phyloP scores from a whole-genome alignment of 1,140 invertebrate genomes.

The Chironomus tepperi region DNA sequence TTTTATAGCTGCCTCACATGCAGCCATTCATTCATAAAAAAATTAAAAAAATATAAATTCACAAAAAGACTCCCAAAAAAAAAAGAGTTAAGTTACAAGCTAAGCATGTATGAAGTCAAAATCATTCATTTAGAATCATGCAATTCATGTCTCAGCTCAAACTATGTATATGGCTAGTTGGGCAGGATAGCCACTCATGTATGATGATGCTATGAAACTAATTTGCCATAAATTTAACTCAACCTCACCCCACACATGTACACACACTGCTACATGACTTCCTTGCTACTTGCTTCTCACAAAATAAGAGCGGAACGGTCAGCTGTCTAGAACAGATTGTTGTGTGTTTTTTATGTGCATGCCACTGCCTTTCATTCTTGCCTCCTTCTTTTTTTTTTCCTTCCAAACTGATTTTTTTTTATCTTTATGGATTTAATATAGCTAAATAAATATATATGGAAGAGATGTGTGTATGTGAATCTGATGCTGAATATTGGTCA shows the following conservation, averaged over 20 bases:
- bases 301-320: conserved; percentile 1
- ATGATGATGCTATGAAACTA: not conserved
- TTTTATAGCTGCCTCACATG: too few relatives aligned
- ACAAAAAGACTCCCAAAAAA: too few relatives aligned
- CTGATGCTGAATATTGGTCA: not conserved
- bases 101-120: not conserved
- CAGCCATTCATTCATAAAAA: too few relatives aligned
- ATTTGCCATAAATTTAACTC: conserved; percentile 1
- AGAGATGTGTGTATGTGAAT: not conserved
- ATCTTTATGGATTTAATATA: too few relatives aligned
- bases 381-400: not conserved
- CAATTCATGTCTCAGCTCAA: not conserved
- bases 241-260: not conserved
- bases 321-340: conserved; percentile 1
- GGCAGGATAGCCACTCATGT: not conserved
- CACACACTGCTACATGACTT: not conserved
- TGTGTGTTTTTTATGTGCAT: conserved; percentile 13
- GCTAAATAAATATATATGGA: too few relatives aligned
- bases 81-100: too few relatives aligned
- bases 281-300: not conserved
- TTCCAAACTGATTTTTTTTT: too few relatives aligned
- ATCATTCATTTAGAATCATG: conserved; percentile 14
- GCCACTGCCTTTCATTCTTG: not conserved
- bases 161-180: not conserved
- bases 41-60: too few relatives aligned